Evolutionary conservation across 2,888 invertebrate genomes (phyloP).

Genomic region (Cheilosia grossa): DNA sequence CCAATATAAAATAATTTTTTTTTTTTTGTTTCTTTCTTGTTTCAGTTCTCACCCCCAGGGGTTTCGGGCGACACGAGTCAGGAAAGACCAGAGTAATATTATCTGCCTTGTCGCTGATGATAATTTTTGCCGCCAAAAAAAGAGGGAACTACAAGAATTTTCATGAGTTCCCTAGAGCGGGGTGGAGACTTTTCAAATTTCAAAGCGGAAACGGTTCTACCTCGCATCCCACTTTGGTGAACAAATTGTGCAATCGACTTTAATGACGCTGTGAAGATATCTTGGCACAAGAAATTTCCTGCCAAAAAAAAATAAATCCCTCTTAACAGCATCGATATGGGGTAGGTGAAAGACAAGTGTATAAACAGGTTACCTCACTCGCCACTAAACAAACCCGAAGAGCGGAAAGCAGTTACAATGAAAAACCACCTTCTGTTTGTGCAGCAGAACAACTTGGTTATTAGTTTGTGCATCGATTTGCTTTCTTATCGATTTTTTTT

Average conservation of each 20-base stretch:
- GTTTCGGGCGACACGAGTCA: slow-evolving; percentile 20
- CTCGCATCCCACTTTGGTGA: neutral
- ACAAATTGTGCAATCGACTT: neutral
- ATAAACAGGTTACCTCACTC: slow-evolving; percentile 5
- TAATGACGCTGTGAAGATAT: neutral
- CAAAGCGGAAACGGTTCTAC: neutral
- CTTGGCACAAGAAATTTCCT: neutral
- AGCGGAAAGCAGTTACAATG: neutral
- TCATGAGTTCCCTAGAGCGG: slow-evolving; percentile 14
- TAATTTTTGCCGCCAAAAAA: slow-evolving; percentile 16
- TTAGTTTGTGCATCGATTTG: slow-evolving; percentile 50
- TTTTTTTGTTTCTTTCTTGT: slow-evolving; percentile 20
- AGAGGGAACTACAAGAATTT: slow-evolving; percentile 20
- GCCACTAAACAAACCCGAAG: too few relatives aligned
- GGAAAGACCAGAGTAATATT: slow-evolving; percentile 2
- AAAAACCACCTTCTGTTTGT: neutral
- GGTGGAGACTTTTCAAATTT: slow-evolving; percentile 12
- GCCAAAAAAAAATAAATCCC: neutral
- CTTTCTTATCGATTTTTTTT: slow-evolving; percentile 39
- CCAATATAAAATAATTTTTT: slow-evolving; percentile 58
- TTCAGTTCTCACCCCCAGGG: slow-evolving; percentile 15
- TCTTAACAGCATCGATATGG: neutral
- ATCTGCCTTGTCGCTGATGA: slow-evolving; percentile 21
- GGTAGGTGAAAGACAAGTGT: neutral
- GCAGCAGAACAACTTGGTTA: slow-evolving; percentile 20